These are phyloP conservation scores for Meganola albula DNA, from an alignment of 2,888 invertebrate species.

Conservation along the genomic window DNA sequence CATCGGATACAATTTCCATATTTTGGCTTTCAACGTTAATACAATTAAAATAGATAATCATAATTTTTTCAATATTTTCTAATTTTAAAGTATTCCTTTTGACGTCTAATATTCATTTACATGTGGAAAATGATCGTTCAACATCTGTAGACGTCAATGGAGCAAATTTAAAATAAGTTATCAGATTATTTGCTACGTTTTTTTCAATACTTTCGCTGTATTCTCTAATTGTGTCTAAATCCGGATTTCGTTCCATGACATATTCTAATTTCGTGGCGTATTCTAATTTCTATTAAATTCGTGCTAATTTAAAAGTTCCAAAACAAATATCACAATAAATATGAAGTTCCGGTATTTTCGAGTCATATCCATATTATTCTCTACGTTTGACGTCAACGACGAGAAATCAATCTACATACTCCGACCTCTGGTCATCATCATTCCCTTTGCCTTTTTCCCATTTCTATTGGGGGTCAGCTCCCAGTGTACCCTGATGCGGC, in stretches of 20 bases:
- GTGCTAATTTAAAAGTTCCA: background rate
- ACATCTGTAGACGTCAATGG: slow-evolving; percentile 2
- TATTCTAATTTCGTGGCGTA: background rate
- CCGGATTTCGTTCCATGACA: background rate
- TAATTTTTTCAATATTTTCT: slow-evolving; percentile 1
- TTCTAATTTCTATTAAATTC: background rate
- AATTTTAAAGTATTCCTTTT: slow-evolving; percentile 1
- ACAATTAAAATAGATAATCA: slow-evolving; percentile 2
- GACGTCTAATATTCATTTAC: slow-evolving; percentile 1
- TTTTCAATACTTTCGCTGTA: slow-evolving; percentile 2
- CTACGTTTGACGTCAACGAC: too few species aligned
- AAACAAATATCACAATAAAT: background rate
- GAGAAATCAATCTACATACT: background rate
- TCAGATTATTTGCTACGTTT: slow-evolving; percentile 1
- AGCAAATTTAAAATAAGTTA: slow-evolving; percentile 1
- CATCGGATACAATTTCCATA: slow-evolving; percentile 1
- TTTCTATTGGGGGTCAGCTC: too few species aligned
- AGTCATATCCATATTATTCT: background rate
- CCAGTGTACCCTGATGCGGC: too few species aligned
- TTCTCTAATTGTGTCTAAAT: slow-evolving; percentile 1
- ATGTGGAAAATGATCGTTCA: slow-evolving; percentile 1
- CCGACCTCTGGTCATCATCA: background rate
- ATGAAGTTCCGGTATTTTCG: background rate
- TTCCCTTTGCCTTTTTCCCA: too few species aligned
- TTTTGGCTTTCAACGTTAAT: slow-evolving; percentile 1